Conservation (phyloP, 1,140 invertebrate genomes). For the Physella acuta region DNA sequence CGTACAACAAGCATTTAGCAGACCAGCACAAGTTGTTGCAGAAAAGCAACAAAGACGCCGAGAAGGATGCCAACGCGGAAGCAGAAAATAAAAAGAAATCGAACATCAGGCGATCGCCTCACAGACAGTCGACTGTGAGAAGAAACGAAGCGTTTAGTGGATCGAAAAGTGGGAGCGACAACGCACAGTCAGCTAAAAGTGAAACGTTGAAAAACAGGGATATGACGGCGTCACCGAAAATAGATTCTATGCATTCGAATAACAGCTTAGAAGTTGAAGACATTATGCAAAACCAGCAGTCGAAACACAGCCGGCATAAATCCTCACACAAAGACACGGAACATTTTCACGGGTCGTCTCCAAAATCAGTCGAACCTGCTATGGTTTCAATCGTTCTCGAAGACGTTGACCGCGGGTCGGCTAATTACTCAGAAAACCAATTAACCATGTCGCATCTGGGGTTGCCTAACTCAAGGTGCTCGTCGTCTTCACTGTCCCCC, state of each 20-base stretch:
- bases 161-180: background rate
- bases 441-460: background rate
- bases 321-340: background rate
- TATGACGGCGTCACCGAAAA: background rate
- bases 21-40: background rate
- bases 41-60: background rate
- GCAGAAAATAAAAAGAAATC: background rate
- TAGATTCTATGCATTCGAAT: conserved; percentile 27
- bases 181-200: background rate
- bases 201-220: background rate
- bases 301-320: background rate
- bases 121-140: background rate
- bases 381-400: conserved; percentile 39
- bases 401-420: conserved; percentile 30
- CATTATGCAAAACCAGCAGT: conserved; percentile 35
- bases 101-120: background rate
- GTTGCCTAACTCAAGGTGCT: conserved; percentile 33
- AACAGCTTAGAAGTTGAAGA: conserved; percentile 49
- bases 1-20: background rate
- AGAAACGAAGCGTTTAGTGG: background rate
- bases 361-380: conserved; percentile 37
- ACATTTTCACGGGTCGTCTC: background rate
- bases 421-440: conserved; percentile 5
- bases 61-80: background rate
- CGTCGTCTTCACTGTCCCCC: conserved; percentile 40